phyloP scores from a whole-genome alignment of 2,797 vertebrate genomes.

The Thalassophryne amazonica region DNA sequence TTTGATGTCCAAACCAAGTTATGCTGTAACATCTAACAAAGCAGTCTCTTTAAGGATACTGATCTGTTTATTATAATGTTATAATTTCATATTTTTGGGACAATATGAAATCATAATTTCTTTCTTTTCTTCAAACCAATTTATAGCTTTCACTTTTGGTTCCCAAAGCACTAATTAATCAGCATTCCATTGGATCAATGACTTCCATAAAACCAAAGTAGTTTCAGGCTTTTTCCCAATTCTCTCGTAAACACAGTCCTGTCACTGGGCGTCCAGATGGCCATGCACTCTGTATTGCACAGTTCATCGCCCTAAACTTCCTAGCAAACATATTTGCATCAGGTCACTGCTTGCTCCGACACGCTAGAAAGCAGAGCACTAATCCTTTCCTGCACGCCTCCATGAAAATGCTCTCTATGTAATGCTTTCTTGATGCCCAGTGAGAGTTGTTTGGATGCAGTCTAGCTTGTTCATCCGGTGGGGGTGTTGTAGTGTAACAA shows the following conservation, averaged over 20 bases:
- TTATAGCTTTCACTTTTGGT: constrained; percentile 9
- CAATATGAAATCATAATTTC: no score
- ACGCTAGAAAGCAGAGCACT: constrained; percentile 56
- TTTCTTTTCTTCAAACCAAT: constrained; percentile 9
- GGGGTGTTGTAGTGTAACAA: constrained; percentile 7
- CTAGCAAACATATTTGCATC: constrained; percentile 65
- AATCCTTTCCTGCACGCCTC: constrained; percentile 63
- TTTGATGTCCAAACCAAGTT: no score
- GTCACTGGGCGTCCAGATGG: constrained; percentile 77
- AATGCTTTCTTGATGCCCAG: constrained; percentile 24
- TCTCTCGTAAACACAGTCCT: constrained; percentile 57
- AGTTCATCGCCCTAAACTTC: constrained; percentile 63
- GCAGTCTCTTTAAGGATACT: no score
- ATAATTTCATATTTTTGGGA: no score
- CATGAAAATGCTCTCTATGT: constrained; percentile 60
- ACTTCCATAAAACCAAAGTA: constrained; percentile 47
- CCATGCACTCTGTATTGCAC: constrained; percentile 53
- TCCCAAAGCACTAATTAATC: constrained; percentile 26
- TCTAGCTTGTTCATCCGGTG: constrained; percentile 6
- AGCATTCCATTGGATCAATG: constrained; percentile 27
- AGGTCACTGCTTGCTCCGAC: constrained; percentile 71
- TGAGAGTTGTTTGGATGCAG: constrained; percentile 18
- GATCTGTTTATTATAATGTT: no score
- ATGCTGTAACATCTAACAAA: no score
- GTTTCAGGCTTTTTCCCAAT: constrained; percentile 39